These are phyloP conservation scores for Gibbula magus DNA, from an alignment of 2,888 invertebrate species.

Conservation along the genomic window DNA sequence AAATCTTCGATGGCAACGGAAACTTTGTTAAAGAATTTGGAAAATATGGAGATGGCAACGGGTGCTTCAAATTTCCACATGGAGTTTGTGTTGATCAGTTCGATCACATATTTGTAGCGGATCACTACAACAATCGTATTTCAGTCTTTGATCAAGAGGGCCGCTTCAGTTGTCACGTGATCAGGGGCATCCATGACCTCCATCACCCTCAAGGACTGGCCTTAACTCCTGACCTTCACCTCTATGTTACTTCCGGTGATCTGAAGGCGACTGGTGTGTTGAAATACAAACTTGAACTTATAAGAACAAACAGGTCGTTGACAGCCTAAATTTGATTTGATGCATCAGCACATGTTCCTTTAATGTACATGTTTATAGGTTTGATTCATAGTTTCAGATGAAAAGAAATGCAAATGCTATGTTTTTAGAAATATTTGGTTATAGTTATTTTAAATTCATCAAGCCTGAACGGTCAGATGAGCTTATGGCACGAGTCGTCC, in stretches of 20 bases:
- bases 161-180: constrained; percentile 57
- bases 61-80: constrained; percentile 77
- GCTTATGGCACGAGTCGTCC: too few relatives aligned
- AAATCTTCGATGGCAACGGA: constrained; percentile 75
- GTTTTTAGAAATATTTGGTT: too few relatives aligned
- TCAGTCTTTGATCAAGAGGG: constrained; percentile 58
- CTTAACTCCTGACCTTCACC: constrained; percentile 42
- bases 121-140: constrained; percentile 76
- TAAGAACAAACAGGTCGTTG: too few relatives aligned
- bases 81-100: constrained; percentile 76
- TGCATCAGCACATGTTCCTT: too few relatives aligned
- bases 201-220: constrained; percentile 53
- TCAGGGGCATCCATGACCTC: constrained; percentile 47
- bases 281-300: constrained; percentile 36
- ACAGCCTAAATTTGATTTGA: too few relatives aligned
- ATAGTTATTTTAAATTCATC: too few relatives aligned
- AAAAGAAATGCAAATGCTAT: too few relatives aligned
- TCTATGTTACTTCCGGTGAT: constrained; percentile 51
- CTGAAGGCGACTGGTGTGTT: constrained; percentile 52
- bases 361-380: too few relatives aligned
- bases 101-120: constrained; percentile 77
- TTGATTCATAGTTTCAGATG: too few relatives aligned
- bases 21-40: constrained; percentile 76
- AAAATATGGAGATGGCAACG: constrained; percentile 75
- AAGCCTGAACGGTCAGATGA: too few relatives aligned